Evolutionary conservation across 2,797 vertebrate species (phyloP).

Genomic region (Acanthopagrus latus): DNA sequence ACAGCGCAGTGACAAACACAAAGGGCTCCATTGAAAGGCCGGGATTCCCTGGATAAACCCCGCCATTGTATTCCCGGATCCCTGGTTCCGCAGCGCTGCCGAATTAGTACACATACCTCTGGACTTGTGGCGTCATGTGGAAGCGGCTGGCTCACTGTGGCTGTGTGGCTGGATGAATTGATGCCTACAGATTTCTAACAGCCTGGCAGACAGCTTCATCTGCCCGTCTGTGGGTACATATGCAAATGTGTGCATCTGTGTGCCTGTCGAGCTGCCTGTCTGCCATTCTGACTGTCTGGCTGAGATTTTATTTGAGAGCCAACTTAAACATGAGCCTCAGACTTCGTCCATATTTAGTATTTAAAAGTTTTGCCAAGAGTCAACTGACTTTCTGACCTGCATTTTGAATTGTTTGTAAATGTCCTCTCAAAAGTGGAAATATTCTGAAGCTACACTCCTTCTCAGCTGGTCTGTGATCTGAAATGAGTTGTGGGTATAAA

Average conservation of each 20-base stretch:
- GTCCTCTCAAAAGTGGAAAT: background rate
- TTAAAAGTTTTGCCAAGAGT: conserved; percentile 2
- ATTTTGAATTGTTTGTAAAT: conserved; percentile 5
- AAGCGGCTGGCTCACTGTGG: conserved; percentile 36
- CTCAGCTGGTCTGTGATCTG: conserved; percentile 10
- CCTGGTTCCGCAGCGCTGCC: conserved; percentile 65
- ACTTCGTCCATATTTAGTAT: conserved; percentile 5
- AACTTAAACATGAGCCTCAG: conserved; percentile 7
- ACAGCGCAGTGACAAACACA: conserved; percentile 68
- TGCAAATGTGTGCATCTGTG: conserved; percentile 55
- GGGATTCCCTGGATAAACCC: conserved; percentile 77
- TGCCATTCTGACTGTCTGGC: conserved; percentile 23
- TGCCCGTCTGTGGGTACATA: conserved; percentile 38
- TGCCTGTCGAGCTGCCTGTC: conserved; percentile 38
- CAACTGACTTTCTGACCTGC: background rate
- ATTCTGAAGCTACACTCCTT: background rate
- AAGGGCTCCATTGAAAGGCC: conserved; percentile 71
- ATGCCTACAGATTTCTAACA: conserved; percentile 53
- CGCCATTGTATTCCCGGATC: conserved; percentile 72
- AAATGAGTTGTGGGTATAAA: conserved; percentile 23
- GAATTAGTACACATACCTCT: conserved; percentile 72
- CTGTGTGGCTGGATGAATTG: conserved; percentile 32
- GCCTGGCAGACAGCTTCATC: conserved; percentile 48
- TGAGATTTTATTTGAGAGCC: conserved; percentile 26
- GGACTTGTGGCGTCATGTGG: conserved; percentile 51